Base-by-base conservation (phyloP, 2,888 invertebrate genomes). In the Sarcophaga variegata region DNA sequence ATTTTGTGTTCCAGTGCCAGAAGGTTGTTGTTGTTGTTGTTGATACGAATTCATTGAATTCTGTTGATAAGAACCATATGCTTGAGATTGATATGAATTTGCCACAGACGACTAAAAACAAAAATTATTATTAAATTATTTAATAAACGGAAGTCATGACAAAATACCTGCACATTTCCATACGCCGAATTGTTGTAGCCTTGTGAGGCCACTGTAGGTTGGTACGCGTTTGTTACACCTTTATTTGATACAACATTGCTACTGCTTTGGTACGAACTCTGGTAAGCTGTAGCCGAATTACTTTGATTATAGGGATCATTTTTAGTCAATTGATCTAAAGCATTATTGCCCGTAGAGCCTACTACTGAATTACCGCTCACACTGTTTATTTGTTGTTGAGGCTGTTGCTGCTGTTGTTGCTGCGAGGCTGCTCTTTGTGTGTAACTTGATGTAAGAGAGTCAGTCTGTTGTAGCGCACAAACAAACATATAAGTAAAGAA, bases 21-120 rank as follows among this genome's bases (percentile, higher is more conserved):
- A 90, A 79, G 88, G 88, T 71, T 89, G 88, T 69, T 89, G 90
- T 77, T 89, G 90, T 77, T 92, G 93, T 88, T 93, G 93, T 88
- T 93, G 94, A 90, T 94, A 94, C 83, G 93, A 92, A 89, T 92
- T 93, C 83, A 93, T 93, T 64, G 92, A 91, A 89, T 91, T 93
- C 83, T 92, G 93, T 89, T 94, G 93, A 89, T 93, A 94, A 79
- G 93, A 91, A 88, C 91, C 93, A 85, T 94, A 94, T 62, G 93
- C 90, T 80, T 93, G 92, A 72, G 91, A 91, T 90, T 93, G 93
- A 87, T 93, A 93, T 87, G 92, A 91, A 88, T 91, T 93, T 59
- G 91, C 91, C 83, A 93, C 92, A 79, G 93, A 92, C 17, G 91
- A 92, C 91, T 91, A 45, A 62, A 84, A 64, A 10, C 37, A 37